Percentiles rank a stretch among this genome's conserved stretches.
Evolutionary conservation across 2,888 invertebrate genomes (phyloP).

Genomic region (Sminthurides aquaticus): DNA sequence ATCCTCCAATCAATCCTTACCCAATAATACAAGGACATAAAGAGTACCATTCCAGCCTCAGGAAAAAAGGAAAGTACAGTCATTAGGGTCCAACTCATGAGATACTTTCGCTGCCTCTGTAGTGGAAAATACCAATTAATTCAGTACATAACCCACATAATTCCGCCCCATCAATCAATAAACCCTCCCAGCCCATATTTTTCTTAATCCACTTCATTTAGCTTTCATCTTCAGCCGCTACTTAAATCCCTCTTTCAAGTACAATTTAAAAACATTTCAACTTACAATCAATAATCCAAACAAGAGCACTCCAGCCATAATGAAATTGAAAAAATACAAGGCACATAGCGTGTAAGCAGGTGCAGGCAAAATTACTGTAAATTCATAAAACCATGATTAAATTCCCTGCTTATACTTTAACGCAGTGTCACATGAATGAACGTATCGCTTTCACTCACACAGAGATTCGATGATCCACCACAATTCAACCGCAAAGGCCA

Average conservation of each 20-base stretch:
- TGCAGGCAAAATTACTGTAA: slow-evolving; percentile 49
- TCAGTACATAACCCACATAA: no score
- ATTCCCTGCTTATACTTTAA: neutral
- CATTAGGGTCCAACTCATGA: slow-evolving; percentile 53
- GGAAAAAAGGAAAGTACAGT: slow-evolving; percentile 52
- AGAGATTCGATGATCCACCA: slow-evolving; percentile 52
- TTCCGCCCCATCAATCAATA: no score
- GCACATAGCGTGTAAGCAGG: slow-evolving; percentile 52
- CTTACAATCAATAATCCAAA: slow-evolving; percentile 53
- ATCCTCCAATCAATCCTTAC: no score
- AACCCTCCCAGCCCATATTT: no score
- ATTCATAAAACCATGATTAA: slow-evolving; percentile 13
- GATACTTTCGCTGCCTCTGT: slow-evolving; percentile 51
- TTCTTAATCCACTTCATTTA: no score
- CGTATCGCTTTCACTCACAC: slow-evolving; percentile 39
- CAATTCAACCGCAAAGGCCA: slow-evolving; percentile 52
- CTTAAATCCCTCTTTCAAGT: no score
- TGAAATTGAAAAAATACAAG: slow-evolving; percentile 51
- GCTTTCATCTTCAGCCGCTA: no score
- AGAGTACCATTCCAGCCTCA: slow-evolving; percentile 53
- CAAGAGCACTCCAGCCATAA: slow-evolving; percentile 51
- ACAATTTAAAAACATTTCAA: no score
- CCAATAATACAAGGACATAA: slow-evolving; percentile 55
- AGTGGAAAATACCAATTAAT: no score
- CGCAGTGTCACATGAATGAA: no score